Evolutionary conservation across 2,888 invertebrate genomes (phyloP).

Genomic region (Yponomeuta evonymella): DNA sequence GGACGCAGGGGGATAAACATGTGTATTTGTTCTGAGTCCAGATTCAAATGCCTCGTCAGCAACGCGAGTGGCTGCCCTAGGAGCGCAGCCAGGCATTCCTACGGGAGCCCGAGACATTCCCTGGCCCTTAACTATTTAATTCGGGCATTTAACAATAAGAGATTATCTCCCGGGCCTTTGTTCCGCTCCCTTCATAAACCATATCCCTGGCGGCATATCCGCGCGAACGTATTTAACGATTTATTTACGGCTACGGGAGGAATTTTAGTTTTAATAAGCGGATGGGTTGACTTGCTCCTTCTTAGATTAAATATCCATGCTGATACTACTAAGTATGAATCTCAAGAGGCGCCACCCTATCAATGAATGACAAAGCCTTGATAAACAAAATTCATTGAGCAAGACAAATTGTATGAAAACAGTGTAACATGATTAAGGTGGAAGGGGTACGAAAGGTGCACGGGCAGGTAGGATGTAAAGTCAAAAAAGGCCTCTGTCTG

Average conservation of each 20-base stretch:
- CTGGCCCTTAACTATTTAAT: conserved; percentile 56
- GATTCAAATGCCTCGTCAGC: background rate
- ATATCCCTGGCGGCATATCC: conserved; percentile 30
- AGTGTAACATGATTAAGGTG: no score
- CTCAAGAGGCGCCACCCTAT: no score
- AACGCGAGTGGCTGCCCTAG: conserved; percentile 16
- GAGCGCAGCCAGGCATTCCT: conserved; percentile 33
- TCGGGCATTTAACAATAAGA: conserved; percentile 51
- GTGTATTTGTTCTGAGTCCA: background rate
- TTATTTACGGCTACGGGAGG: conserved; percentile 10
- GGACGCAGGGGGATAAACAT: no score
- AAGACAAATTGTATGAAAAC: no score
- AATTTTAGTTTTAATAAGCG: conserved; percentile 11
- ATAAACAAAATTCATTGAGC: no score
- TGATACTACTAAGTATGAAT: no score
- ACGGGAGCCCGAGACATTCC: conserved; percentile 19
- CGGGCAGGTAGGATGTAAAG: no score
- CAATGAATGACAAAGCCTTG: no score
- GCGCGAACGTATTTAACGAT: conserved; percentile 20
- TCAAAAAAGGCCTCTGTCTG: no score
- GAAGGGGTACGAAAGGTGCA: no score
- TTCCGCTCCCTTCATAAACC: conserved; percentile 58
- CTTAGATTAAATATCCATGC: background rate
- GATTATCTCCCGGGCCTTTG: conserved; percentile 55
- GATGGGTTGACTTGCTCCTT: background rate